These are phyloP conservation scores for Rhabditoides inermis DNA, from an alignment of 2,888 invertebrate genomes.

Conservation along the genomic window DNA sequence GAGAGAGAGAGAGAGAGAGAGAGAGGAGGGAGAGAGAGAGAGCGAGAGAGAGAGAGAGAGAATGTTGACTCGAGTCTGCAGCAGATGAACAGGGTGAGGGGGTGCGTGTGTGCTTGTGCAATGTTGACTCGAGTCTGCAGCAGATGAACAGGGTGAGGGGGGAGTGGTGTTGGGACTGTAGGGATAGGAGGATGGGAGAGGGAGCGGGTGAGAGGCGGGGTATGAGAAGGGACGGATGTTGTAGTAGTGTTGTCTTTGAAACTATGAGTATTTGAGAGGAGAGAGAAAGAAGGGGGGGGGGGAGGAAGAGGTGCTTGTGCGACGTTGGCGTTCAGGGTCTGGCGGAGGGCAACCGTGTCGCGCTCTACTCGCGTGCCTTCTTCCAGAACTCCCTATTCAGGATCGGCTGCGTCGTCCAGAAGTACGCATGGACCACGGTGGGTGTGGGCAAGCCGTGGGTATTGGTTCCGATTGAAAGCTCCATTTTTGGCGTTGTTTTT, in stretches of 20 bases:
- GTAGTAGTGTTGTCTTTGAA: no score
- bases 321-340: conserved; percentile 29
- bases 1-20: not conserved
- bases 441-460: conserved; percentile 19
- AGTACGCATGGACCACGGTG: conserved; percentile 25
- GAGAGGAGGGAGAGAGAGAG: no score
- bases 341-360: conserved; percentile 43
- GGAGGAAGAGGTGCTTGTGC: no score
- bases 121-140: conserved; percentile 83
- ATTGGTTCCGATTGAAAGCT: no score
- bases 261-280: no score
- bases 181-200: not conserved
- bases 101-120: conserved; percentile 68
- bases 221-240: not conserved
- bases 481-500: no score
- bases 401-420: conserved; percentile 42
- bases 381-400: conserved; percentile 42
- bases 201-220: not conserved
- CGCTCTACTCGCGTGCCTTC: conserved; percentile 44
- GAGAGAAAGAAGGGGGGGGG: no score
- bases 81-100: conserved; percentile 83
- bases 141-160: conserved; percentile 83
- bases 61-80: conserved; percentile 84
- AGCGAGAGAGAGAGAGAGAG: no score
- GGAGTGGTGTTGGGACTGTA: not conserved